These are phyloP conservation scores for Carapus acus DNA, from an alignment of 2,797 vertebrate species.

Conservation along the genomic window DNA sequence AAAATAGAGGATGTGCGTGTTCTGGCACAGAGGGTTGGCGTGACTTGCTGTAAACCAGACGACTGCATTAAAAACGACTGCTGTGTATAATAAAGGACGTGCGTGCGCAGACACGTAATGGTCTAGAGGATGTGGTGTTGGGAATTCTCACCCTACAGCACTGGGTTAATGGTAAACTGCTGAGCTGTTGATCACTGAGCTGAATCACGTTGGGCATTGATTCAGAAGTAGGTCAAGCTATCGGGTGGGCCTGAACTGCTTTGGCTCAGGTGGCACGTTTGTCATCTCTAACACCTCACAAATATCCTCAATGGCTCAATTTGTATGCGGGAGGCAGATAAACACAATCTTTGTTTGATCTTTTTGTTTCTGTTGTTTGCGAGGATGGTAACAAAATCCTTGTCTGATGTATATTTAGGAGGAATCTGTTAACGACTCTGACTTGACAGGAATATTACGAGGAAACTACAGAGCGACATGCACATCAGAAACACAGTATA, in stretches of 20 bases:
- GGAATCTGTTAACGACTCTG: too few relatives aligned
- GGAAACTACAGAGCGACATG: slow-evolving; percentile 42
- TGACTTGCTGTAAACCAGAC: slow-evolving; percentile 4
- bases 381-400: too few relatives aligned
- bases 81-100: neutral
- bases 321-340: neutral
- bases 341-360: neutral
- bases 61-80: neutral
- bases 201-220: neutral
- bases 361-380: neutral
- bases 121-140: too few relatives aligned
- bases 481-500: slow-evolving; percentile 49
- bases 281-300: neutral
- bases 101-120: too few relatives aligned
- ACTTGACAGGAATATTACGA: slow-evolving; percentile 17
- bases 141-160: too few relatives aligned
- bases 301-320: too few relatives aligned
- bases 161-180: neutral
- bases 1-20: neutral
- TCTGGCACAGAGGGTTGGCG: too few relatives aligned
- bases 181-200: neutral
- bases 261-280: neutral
- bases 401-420: too few relatives aligned
- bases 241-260: neutral
- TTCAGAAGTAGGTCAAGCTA: neutral